Evolutionary conservation across 2,113 vertebrate species (phyloP).

Genomic region (Nesogale talazaci): DNA sequence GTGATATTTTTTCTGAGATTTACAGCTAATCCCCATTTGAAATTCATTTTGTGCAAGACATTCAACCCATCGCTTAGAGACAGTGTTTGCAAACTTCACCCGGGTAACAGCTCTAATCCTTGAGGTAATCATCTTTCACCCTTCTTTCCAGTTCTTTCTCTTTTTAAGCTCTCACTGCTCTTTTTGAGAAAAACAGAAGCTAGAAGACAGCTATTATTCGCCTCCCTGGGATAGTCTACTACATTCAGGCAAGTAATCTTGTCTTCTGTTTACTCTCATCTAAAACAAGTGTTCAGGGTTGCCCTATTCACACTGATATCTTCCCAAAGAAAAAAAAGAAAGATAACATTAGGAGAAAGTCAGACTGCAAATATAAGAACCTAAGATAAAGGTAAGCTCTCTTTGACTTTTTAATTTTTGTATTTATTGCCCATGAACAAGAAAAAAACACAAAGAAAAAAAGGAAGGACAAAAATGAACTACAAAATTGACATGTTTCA

Average conservation of each 20-base stretch:
- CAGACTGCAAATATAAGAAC: slow-evolving; percentile 77
- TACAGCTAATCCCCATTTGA: slow-evolving; percentile 77
- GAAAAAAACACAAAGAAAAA: not conserved
- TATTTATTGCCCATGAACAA: slow-evolving; percentile 74
- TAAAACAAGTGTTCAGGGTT: slow-evolving; percentile 83
- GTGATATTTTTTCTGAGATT: slow-evolving; percentile 79
- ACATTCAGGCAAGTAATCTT: slow-evolving; percentile 86
- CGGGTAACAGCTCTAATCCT: slow-evolving; percentile 89
- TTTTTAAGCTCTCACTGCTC: slow-evolving; percentile 85
- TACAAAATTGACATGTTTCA: not conserved
- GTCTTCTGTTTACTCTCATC: slow-evolving; percentile 87
- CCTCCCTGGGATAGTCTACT: slow-evolving; percentile 87
- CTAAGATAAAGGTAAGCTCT: slow-evolving; percentile 74
- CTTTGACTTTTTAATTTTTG: slow-evolving; percentile 77
- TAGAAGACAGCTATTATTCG: slow-evolving; percentile 88
- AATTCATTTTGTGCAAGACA: slow-evolving; percentile 87
- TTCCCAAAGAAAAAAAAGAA: slow-evolving; percentile 82
- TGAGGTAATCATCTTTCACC: slow-evolving; percentile 89
- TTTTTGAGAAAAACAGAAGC: slow-evolving; percentile 86
- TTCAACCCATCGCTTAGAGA: slow-evolving; percentile 88
- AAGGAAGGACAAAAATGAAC: not conserved
- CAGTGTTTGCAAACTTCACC: slow-evolving; percentile 89
- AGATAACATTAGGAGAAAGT: slow-evolving; percentile 67
- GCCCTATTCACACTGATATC: slow-evolving; percentile 81
- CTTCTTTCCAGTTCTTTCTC: slow-evolving; percentile 82